Conservation (phyloP, 53 echinoderm and acorn worm genomes). For the Echinarachnius parma region DNA sequence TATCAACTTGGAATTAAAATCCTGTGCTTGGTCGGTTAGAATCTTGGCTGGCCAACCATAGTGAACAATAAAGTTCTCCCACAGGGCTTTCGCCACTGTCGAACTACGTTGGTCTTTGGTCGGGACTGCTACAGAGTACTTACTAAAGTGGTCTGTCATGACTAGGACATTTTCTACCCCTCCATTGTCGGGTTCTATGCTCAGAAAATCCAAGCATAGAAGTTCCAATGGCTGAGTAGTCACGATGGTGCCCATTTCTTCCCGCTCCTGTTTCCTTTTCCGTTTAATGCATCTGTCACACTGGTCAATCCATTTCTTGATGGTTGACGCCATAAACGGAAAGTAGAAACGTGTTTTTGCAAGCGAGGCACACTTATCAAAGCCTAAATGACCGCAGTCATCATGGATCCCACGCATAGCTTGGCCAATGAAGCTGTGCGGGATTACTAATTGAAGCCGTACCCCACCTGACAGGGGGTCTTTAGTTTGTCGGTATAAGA, state of each 20-base stretch:
- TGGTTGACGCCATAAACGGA: conserved; percentile 24
- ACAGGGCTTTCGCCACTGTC: conserved; percentile 19
- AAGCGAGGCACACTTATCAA: conserved; percentile 10
- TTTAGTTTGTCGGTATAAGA: conserved; percentile 2
- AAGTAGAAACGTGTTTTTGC: conserved; percentile 27
- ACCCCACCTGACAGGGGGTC: conserved; percentile 1
- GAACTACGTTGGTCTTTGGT: conserved; percentile 29
- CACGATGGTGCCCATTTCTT: conserved; percentile 23
- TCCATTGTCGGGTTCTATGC: conserved; percentile 36
- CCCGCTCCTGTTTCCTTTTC: conserved; percentile 21
- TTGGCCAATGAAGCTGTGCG: background rate
- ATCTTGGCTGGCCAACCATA: conserved; percentile 51
- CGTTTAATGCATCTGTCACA: conserved; percentile 38
- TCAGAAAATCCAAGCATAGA: conserved; percentile 19
- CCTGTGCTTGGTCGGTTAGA: conserved; percentile 49
- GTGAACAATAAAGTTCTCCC: conserved; percentile 58
- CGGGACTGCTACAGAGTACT: conserved; percentile 27
- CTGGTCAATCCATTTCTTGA: conserved; percentile 9
- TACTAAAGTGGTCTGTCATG: conserved; percentile 32
- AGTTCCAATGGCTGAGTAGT: conserved; percentile 33
- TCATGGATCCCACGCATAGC: conserved; percentile 25
- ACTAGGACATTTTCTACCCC: conserved; percentile 28
- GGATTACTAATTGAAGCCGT: conserved; percentile 24
- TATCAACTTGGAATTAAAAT: conserved; percentile 34
- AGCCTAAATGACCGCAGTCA: conserved; percentile 25